Evolutionary conservation across 2,888 invertebrate genomes (phyloP).

Genomic region (Ochropleura plecta): DNA sequence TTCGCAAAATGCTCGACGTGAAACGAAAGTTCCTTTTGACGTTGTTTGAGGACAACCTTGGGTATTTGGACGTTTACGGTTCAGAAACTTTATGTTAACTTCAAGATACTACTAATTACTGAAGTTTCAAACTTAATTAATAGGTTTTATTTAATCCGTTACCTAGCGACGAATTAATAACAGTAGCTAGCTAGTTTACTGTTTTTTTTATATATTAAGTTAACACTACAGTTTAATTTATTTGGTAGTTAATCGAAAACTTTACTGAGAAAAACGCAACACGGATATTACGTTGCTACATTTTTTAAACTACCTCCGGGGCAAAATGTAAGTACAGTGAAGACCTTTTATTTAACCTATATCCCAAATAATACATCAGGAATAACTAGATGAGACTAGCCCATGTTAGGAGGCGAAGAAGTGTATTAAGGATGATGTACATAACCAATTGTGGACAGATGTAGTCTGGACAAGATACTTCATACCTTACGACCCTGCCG

Average conservation of each 20-base stretch:
- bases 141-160: constrained; percentile 34
- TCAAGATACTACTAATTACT: constrained; percentile 29
- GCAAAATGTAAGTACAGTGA: not conserved
- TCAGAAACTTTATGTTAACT: constrained; percentile 41
- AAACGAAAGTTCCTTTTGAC: constrained; percentile 46
- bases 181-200: not conserved
- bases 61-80: constrained; percentile 42
- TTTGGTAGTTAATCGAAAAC: constrained; percentile 5
- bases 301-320: not conserved
- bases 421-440: not conserved
- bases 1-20: constrained; percentile 28
- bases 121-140: constrained; percentile 47
- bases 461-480: constrained; percentile 10
- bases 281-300: not conserved
- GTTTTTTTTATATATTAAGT: constrained; percentile 13
- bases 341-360: constrained; percentile 3
- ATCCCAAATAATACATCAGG: not conserved
- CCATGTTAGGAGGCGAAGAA: not conserved
- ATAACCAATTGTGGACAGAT: constrained; percentile 11
- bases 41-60: constrained; percentile 45
- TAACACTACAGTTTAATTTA: constrained; percentile 14
- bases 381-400: not conserved
- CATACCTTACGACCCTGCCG: constrained; percentile 6
- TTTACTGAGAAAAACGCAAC: not conserved
- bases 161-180: constrained; percentile 31